Evolutionary conservation across 2,888 invertebrate genomes (phyloP), one percentile per base, ranked within the genome.

Genomic region (Pterostichus madidus): DNA sequence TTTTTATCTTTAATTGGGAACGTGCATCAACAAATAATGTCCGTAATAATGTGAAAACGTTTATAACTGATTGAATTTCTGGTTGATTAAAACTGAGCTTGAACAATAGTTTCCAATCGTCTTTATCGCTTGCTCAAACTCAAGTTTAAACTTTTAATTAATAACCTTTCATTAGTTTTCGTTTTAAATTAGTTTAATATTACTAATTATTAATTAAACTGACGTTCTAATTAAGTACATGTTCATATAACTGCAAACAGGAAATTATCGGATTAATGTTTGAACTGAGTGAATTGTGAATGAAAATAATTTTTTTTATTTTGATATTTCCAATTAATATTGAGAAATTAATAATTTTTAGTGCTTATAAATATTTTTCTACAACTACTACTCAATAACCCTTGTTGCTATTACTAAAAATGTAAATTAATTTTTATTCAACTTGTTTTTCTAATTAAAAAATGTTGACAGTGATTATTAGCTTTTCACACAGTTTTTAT

Each of bases 11-110:
- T n/a, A 31, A 13, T 32, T 64, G 64, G 64, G 31, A 35, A 6
- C 32, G 64, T 32, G 35, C 64, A 31, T 64, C 64, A 32, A 64
- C 64, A 64, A 64, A 64, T 64, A 24, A 24, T n/a, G 61, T 61
- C 56, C 61, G 61, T 64, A 49, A 49, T 49, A 5, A 32, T n/a
- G 13, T 31, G 64, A 31, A 64, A 11, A 64, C 32, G 31, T 31
- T 64, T 64, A 64, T 64, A 64, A 64, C 35, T 64, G 64, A 64
- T 64, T 64, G 64, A 64, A 64, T 64, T 64, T 64, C 64, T 64
- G 7, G n/a, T 64, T 64, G 64, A 64, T 64, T 64, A 64, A 64
- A 64, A 64, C 64, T 11, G n/a, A 64, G 39, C 10, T 31, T 32
- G 35, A 64, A 35, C 64, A 35, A 3, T 24, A 24, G 64, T 32